Conservation (phyloP, 2,113 vertebrate genomes). For the Psilopogon haemacephalus region DNA sequence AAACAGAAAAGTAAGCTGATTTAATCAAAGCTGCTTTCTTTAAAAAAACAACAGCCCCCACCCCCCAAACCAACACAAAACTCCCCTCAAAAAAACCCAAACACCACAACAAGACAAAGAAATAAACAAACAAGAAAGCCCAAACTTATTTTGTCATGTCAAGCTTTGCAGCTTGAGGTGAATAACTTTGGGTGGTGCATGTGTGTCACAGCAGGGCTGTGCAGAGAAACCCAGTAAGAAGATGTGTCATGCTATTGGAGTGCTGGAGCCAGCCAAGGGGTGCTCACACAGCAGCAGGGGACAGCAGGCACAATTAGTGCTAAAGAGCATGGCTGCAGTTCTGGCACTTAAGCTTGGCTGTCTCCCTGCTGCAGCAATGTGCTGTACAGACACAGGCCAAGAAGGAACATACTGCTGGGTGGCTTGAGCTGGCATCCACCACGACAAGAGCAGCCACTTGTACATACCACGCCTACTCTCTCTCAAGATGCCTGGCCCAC, state of each 20-base stretch:
- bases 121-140: background rate
- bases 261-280: background rate
- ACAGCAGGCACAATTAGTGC: background rate
- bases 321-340: background rate
- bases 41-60: background rate
- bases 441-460: background rate
- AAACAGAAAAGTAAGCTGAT: background rate
- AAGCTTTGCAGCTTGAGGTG: background rate
- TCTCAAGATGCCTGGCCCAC: background rate
- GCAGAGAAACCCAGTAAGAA: background rate
- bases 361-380: background rate
- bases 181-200: background rate
- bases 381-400: background rate
- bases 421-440: background rate
- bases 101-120: background rate
- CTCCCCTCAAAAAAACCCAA: background rate
- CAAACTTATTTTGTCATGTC: background rate
- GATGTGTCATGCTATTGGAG: background rate
- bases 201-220: background rate
- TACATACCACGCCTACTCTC: background rate
- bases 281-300: background rate
- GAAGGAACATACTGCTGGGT: background rate
- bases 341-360: fast-evolving
- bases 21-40: background rate
- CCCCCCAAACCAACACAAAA: too few species aligned